phyloP scores from a whole-genome alignment of 1,140 invertebrate genomes.

The Cecropterus lyciades region DNA sequence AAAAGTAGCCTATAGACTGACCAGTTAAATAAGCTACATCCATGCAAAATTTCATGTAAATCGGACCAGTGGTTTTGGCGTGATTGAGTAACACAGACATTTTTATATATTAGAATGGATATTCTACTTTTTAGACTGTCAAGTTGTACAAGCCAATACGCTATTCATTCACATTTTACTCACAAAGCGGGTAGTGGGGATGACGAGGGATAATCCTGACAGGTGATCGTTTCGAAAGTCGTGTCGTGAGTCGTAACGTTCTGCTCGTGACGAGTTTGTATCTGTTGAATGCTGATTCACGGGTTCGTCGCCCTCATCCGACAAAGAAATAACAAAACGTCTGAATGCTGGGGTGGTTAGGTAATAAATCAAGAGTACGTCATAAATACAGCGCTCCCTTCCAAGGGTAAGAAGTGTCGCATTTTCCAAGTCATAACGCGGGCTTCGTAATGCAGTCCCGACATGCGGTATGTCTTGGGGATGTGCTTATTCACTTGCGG shows the following conservation, averaged over 20 bases:
- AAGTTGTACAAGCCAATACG: neutral
- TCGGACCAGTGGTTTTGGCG: too few species aligned
- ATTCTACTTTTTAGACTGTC: too few species aligned
- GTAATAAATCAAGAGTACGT: conserved; percentile 74
- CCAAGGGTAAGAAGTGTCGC: conserved; percentile 74
- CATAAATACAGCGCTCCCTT: conserved; percentile 71
- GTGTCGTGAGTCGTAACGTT: conserved; percentile 14
- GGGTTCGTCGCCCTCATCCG: conserved; percentile 52
- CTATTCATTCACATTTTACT: conserved; percentile 5
- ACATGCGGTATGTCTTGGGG: conserved; percentile 46
- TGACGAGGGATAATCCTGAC: conserved; percentile 36
- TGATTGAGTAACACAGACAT: too few species aligned
- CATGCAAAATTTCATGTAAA: too few species aligned
- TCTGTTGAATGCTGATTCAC: conserved; percentile 46
- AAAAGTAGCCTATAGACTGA: too few species aligned
- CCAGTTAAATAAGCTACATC: too few species aligned
- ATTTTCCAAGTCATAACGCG: conserved; percentile 77
- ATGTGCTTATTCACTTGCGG: conserved; percentile 40
- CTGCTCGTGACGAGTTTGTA: conserved; percentile 29
- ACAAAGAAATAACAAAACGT: conserved; percentile 75
- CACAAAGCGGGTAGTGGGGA: neutral
- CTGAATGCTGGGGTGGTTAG: conserved; percentile 57
- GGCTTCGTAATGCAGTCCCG: conserved; percentile 64
- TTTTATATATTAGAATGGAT: too few species aligned
- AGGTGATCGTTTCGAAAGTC: conserved; percentile 17